Evolutionary conservation across 2,888 invertebrate species (phyloP), one percentile per base, ranked within the genome.

Genomic region (Acronicta alni): DNA sequence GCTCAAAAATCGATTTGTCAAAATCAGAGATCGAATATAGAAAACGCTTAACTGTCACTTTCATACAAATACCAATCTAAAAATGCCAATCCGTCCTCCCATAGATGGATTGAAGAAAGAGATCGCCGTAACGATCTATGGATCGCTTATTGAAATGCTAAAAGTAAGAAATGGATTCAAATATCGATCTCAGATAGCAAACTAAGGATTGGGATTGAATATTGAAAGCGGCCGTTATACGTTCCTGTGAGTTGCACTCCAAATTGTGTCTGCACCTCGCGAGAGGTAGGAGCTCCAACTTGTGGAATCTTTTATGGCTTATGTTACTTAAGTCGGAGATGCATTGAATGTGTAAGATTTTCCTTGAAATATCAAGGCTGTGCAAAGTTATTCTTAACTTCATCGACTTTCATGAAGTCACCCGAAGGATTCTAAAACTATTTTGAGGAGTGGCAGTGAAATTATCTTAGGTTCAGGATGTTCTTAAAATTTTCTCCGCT

Each of bases 181-280:
- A n/a, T n/a, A n/a, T n/a, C n/a, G n/a, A n/a, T n/a, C n/a, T n/a
- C n/a, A n/a, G n/a, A n/a, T n/a, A n/a, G n/a, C n/a, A n/a, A n/a
- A n/a, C n/a, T n/a, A n/a, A n/a, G n/a, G n/a, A n/a, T n/a, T n/a
- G n/a, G n/a, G n/a, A n/a, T n/a, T n/a, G n/a, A n/a, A n/a, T n/a
- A n/a, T n/a, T n/a, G n/a, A n/a, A n/a, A n/a, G n/a, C n/a, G n/a
- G n/a, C n/a, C n/a, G n/a, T n/a, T n/a, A 77, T 88, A 86, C 82
- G 83, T 80, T 87, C 89, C 89, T 89, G 84, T 83, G 83, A 86
- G 76, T 83, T 87, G 85, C 88, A 85, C 85, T 82, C 84, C 79
- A 77, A 82, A 79, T 84, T 79, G 81, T 82, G 79, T 78, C 74
- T 76, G 71, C 77, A 77, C 64, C 57, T 46, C 35, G 17, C 42